phyloP scores from a whole-genome alignment of 2,888 invertebrate species.

The Himalopsyche tibetana region DNA sequence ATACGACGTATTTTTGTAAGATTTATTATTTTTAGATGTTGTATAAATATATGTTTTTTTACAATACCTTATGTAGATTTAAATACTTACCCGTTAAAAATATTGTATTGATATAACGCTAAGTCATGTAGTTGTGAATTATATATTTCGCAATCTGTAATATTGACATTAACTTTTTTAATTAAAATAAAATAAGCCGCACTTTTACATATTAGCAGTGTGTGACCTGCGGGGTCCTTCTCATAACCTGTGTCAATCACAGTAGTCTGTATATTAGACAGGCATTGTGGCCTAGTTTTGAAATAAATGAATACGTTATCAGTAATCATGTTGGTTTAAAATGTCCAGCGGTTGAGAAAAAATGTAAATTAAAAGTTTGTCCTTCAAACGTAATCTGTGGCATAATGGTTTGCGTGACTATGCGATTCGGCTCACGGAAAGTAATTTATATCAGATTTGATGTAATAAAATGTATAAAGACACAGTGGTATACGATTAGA shows the following conservation, averaged over 20 bases:
- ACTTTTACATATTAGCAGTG: too few relatives aligned
- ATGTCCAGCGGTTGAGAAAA: background rate
- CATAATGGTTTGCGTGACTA: slow-evolving; percentile 18
- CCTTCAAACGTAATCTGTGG: slow-evolving; percentile 31
- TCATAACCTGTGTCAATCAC: background rate
- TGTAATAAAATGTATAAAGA: background rate
- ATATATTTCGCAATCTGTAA: too few relatives aligned
- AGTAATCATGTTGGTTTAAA: background rate
- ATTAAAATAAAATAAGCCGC: too few relatives aligned
- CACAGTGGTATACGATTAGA: background rate
- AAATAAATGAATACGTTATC: background rate
- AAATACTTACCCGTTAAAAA: too few relatives aligned
- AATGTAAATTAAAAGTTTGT: background rate
- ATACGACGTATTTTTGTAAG: too few relatives aligned
- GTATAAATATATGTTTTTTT: too few relatives aligned
- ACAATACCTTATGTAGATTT: too few relatives aligned
- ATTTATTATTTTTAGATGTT: too few relatives aligned
- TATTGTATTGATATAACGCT: too few relatives aligned
- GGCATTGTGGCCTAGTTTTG: background rate
- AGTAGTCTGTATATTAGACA: background rate
- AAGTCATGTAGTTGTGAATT: too few relatives aligned
- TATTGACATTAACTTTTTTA: too few relatives aligned
- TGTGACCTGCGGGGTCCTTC: background rate
- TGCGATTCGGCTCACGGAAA: background rate
- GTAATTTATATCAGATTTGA: background rate